These are phyloP conservation scores for Sweltsa coloradensis DNA, from an alignment of 1,140 invertebrate genomes.

Conservation along the genomic window DNA sequence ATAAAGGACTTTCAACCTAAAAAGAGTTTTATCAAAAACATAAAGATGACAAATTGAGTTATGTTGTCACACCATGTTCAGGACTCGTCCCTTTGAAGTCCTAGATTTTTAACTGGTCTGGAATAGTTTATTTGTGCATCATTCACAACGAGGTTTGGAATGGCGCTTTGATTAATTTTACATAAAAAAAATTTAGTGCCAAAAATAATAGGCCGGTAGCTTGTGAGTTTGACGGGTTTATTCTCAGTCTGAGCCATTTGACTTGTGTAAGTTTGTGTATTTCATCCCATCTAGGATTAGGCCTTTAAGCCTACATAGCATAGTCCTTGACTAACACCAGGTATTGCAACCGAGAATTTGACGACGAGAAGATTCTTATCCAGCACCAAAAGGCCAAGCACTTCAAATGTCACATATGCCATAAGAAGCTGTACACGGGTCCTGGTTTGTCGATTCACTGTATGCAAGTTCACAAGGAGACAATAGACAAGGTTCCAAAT, in stretches of 20 bases:
- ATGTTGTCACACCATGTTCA: no score
- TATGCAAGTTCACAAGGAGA: constrained; percentile 99
- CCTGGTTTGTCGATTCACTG: constrained; percentile 98
- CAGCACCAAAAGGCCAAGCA: constrained; percentile 99
- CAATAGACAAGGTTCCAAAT: constrained; percentile 99
- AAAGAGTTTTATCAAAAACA: no score
- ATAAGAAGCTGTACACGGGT: constrained; percentile 98
- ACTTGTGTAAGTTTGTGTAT: neutral
- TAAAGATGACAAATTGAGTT: no score
- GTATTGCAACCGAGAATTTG: constrained; percentile 99
- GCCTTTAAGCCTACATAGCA: constrained; percentile 18
- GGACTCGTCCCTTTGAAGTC: no score
- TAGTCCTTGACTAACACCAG: constrained; percentile 35
- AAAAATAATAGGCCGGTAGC: no score
- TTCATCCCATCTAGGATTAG: constrained; percentile 30
- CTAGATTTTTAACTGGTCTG: no score
- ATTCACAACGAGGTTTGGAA: no score
- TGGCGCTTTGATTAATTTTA: no score
- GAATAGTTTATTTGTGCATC: no score
- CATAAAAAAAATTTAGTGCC: no score
- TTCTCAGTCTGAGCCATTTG: neutral
- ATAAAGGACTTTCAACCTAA: no score
- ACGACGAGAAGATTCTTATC: constrained; percentile 99
- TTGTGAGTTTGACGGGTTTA: neutral
- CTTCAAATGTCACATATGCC: constrained; percentile 99